These are phyloP conservation scores for Pristionchus arcanus DNA, from an alignment of 2,888 invertebrate genomes.

Conservation along the genomic window DNA sequence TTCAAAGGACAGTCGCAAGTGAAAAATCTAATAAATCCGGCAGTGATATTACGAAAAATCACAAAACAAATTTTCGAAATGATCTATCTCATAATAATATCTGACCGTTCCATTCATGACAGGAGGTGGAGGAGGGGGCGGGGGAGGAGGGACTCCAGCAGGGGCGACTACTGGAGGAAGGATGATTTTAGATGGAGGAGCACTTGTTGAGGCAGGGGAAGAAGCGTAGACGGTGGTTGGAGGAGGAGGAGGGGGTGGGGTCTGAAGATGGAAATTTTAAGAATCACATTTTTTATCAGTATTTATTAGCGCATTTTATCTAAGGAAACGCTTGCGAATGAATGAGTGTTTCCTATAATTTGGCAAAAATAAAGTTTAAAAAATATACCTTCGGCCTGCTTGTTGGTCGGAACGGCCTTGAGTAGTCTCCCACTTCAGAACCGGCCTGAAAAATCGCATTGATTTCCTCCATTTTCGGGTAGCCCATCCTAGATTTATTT, in stretches of 20 bases:
- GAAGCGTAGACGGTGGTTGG: constrained; percentile 53
- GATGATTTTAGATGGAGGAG: constrained; percentile 51
- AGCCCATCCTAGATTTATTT: no score
- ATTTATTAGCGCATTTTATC: no score
- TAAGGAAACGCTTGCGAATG: no score
- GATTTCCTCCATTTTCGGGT: background rate
- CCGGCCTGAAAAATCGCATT: constrained; percentile 8
- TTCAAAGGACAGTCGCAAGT: background rate
- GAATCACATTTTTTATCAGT: no score
- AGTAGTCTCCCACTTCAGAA: constrained; percentile 68
- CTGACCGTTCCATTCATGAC: constrained; percentile 55
- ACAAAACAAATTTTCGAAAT: background rate
- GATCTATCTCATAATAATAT: background rate
- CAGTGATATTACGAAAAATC: background rate
- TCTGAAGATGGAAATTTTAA: background rate
- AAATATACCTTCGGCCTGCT: constrained; percentile 81
- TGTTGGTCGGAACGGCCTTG: constrained; percentile 68
- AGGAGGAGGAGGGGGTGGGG: constrained; percentile 58
- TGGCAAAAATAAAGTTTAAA: background rate
- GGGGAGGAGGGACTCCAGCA: constrained; percentile 66
- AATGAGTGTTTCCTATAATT: background rate
- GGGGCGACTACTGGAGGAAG: constrained; percentile 51
- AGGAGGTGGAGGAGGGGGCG: constrained; percentile 79
- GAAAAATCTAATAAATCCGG: background rate
- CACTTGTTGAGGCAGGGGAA: constrained; percentile 53